Evolutionary conservation across 2,888 invertebrate genomes (phyloP).

Genomic region (Ceriagrion tenellum): DNA sequence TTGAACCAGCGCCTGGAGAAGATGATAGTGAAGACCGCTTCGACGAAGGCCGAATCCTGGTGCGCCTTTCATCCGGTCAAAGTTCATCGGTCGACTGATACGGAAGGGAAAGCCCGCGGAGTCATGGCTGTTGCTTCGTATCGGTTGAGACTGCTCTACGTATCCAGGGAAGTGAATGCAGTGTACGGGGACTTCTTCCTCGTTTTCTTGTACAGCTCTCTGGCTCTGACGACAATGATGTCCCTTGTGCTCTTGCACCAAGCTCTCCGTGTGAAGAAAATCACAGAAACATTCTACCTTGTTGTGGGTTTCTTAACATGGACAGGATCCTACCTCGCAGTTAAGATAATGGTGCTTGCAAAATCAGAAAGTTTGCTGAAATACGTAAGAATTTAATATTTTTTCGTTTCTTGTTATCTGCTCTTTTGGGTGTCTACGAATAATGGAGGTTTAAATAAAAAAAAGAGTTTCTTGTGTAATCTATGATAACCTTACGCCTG

Average conservation of each 20-base stretch:
- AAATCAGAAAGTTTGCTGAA: background rate
- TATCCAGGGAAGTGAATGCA: background rate
- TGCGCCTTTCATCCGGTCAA: background rate
- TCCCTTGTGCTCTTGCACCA: background rate
- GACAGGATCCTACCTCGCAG: background rate
- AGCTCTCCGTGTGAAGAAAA: background rate
- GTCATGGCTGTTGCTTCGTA: background rate
- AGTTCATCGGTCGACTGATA: no score
- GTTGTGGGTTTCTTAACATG: background rate
- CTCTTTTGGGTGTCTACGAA: no score
- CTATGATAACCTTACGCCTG: no score
- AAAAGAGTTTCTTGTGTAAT: no score
- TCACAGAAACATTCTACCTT: background rate
- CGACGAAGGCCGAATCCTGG: rapidly evolving
- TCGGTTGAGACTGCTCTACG: background rate
- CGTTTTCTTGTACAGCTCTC: background rate
- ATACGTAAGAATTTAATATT: background rate
- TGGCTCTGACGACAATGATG: background rate
- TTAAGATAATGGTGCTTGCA: background rate
- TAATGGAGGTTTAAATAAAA: no score
- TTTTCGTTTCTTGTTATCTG: background rate
- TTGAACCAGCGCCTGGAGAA: background rate
- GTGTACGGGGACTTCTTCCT: background rate
- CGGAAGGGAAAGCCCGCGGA: background rate
- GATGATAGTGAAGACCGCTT: background rate